Conservation (phyloP, 2,888 invertebrate genomes). For the Mamestra brassicae region DNA sequence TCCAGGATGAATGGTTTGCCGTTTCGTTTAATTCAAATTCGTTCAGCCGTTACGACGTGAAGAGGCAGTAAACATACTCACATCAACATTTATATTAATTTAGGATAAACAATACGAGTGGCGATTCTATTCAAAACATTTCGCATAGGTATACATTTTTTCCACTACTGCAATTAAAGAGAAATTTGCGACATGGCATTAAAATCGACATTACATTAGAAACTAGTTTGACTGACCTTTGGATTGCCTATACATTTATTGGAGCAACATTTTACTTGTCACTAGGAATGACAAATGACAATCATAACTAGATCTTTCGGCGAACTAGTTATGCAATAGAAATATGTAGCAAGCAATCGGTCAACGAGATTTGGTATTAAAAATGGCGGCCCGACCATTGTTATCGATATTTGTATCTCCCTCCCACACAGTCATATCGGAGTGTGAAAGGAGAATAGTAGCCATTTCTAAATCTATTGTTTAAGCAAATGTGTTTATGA, state of each 20-base stretch:
- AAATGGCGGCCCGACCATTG: conserved; percentile 41
- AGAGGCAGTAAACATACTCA: no score
- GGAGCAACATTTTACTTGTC: conserved; percentile 37
- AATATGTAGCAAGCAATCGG: conserved; percentile 17
- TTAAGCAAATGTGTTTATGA: conserved; percentile 4
- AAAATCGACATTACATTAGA: neutral
- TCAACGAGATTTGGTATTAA: conserved; percentile 26
- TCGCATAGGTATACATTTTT: neutral
- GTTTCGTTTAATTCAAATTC: no score
- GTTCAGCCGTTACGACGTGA: no score
- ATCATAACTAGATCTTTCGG: conserved; percentile 33
- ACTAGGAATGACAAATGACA: conserved; percentile 19
- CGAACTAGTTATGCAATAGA: conserved; percentile 31
- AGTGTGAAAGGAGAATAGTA: conserved; percentile 38
- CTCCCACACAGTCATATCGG: conserved; percentile 8
- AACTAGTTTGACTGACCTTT: conserved; percentile 34
- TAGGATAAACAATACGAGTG: neutral
- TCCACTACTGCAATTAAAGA: conserved; percentile 10
- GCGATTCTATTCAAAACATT: neutral
- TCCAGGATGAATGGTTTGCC: no score
- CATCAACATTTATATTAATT: no score
- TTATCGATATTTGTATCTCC: conserved; percentile 13
- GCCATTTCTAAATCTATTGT: conserved; percentile 34
- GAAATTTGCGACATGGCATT: conserved; percentile 21
- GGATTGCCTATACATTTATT: neutral